Evolutionary conservation across 1,140 invertebrate genomes (phyloP).

Genomic region (Drosophila repleta): DNA sequence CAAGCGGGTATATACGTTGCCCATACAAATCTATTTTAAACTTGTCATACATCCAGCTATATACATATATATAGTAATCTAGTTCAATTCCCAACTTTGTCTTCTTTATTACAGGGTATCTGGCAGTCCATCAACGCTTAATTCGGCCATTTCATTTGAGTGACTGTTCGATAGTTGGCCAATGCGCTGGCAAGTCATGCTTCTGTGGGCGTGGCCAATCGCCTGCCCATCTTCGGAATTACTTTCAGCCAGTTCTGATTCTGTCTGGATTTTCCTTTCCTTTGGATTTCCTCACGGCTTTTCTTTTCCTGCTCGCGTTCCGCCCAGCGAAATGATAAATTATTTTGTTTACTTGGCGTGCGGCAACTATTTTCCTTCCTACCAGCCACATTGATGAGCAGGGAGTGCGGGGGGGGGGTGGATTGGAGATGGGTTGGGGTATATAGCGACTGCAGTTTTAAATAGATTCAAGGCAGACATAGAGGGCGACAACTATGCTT

Average conservation of each 20-base stretch:
- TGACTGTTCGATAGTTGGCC: constrained; percentile 24
- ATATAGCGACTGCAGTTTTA: too few species aligned
- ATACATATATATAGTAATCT: too few species aligned
- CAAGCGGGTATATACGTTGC: constrained; percentile 13
- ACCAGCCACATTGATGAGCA: constrained; percentile 15
- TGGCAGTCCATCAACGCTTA: not conserved
- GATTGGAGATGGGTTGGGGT: too few species aligned
- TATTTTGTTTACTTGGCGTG: constrained; percentile 72
- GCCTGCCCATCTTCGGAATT: constrained; percentile 23
- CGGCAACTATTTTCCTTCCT: constrained; percentile 49
- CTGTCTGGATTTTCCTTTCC: not conserved
- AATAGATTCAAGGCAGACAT: not conserved
- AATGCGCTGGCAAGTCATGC: constrained; percentile 4
- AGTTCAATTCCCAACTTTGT: too few species aligned
- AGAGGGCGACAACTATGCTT: too few species aligned
- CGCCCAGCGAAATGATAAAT: constrained; percentile 64
- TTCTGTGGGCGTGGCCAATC: constrained; percentile 18
- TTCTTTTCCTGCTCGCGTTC: constrained; percentile 1
- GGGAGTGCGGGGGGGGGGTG: too few species aligned
- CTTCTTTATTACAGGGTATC: not conserved
- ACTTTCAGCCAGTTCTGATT: constrained; percentile 35
- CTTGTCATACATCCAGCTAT: too few species aligned
- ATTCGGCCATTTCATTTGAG: constrained; percentile 11
- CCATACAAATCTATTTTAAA: too few species aligned
- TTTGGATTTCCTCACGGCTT: not conserved